Evolutionary conservation across 1,140 invertebrate species (phyloP).

Genomic region (Magallana gigas): DNA sequence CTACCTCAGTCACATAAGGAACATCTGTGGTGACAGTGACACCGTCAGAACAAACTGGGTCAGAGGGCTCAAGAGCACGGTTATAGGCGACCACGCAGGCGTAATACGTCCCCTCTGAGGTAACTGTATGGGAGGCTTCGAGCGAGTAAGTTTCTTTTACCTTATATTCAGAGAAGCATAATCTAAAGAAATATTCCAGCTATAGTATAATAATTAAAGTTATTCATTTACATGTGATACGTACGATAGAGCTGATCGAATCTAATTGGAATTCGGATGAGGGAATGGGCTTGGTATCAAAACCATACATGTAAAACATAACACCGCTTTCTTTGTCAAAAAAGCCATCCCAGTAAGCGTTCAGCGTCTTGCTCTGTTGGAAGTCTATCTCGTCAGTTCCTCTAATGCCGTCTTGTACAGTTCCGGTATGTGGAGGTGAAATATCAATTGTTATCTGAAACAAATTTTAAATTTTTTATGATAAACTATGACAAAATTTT

Average conservation of each 20-base stretch:
- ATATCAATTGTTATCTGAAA: constrained; percentile 63
- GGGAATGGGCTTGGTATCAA: constrained; percentile 49
- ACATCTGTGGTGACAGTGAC: constrained; percentile 55
- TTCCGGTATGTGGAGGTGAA: constrained; percentile 59
- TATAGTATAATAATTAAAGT: neutral
- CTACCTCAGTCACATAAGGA: constrained; percentile 52
- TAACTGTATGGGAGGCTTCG: constrained; percentile 34
- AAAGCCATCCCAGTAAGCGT: constrained; percentile 64
- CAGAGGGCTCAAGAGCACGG: constrained; percentile 58
- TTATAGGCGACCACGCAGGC: constrained; percentile 67
- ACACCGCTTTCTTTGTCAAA: constrained; percentile 70
- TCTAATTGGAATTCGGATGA: constrained; percentile 46
- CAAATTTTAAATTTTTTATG: neutral
- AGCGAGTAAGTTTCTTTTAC: constrained; percentile 56
- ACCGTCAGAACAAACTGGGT: constrained; percentile 68
- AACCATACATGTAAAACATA: constrained; percentile 61
- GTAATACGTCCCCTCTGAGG: constrained; percentile 55
- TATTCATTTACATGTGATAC: neutral
- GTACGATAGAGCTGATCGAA: neutral
- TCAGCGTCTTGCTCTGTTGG: constrained; percentile 47
- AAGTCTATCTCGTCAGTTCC: constrained; percentile 61
- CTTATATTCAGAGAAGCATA: neutral
- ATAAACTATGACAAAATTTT: no score
- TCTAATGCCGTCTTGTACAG: constrained; percentile 59
- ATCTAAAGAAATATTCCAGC: neutral